Evolutionary conservation across 2,113 vertebrate species (phyloP).

Genomic region (Hystrix brachyura): DNA sequence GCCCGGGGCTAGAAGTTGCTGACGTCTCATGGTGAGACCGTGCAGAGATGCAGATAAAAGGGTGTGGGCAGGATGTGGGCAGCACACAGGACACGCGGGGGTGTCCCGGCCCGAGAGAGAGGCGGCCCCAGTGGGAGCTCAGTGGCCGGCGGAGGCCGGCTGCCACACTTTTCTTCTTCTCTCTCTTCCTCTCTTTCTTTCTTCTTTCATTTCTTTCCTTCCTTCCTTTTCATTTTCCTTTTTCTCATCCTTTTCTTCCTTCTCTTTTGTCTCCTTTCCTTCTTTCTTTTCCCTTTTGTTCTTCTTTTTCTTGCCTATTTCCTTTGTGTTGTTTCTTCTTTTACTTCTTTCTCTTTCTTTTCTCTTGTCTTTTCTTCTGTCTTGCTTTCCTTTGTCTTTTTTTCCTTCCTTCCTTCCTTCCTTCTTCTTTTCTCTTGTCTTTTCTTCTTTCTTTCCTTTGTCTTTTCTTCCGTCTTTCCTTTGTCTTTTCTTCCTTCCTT

Average conservation of each 20-base stretch:
- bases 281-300: too few species aligned
- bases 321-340: neutral
- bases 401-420: neutral
- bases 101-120: constrained; percentile 49
- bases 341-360: neutral
- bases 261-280: neutral
- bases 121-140: too few species aligned
- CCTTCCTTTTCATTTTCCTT: neutral
- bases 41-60: constrained; percentile 60
- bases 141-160: too few species aligned
- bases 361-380: neutral
- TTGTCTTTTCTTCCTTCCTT: too few species aligned
- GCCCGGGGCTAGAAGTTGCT: neutral
- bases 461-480: neutral
- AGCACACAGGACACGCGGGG: neutral
- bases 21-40: neutral
- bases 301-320: neutral
- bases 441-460: neutral
- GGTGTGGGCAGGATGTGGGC: constrained; percentile 68
- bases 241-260: neutral
- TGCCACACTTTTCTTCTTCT: too few species aligned
- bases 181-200: neutral
- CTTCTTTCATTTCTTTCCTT: neutral
- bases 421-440: neutral
- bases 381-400: neutral